These are phyloP conservation scores for Dicerorhinus sumatrensis DNA, from an alignment of 2,113 vertebrate genomes.

Conservation along the genomic window DNA sequence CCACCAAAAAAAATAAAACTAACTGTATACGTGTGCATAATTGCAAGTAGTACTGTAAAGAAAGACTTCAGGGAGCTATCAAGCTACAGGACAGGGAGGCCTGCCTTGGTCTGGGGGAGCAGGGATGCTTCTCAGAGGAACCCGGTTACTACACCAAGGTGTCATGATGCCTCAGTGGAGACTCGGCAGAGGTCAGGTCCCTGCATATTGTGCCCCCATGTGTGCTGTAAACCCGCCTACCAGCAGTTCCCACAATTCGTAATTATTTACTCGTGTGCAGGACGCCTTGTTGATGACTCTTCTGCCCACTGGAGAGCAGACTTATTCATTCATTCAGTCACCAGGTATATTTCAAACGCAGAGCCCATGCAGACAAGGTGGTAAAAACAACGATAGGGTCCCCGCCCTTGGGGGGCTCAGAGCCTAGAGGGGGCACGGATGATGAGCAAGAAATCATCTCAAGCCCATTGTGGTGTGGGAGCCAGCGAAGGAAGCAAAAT, in stretches of 20 bases:
- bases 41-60: not conserved
- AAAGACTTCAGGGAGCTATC: not conserved
- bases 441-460: not conserved
- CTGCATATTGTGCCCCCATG: rapidly evolving
- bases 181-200: not conserved
- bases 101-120: not conserved
- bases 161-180: rapidly evolving
- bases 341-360: not conserved
- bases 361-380: not conserved
- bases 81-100: not conserved
- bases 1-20: not conserved
- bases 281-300: not conserved
- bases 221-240: not conserved
- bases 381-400: not conserved
- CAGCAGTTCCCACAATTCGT: rapidly evolving
- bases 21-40: not conserved
- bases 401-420: no score
- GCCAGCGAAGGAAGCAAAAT: not conserved
- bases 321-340: not conserved
- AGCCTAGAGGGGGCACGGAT: rapidly evolving
- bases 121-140: not conserved
- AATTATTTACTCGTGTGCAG: not conserved
- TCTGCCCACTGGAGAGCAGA: not conserved
- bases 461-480: not conserved
- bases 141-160: not conserved